Base-by-base conservation (phyloP, 2,113 vertebrate genomes). In the Trichomycterus rosablanca region DNA sequence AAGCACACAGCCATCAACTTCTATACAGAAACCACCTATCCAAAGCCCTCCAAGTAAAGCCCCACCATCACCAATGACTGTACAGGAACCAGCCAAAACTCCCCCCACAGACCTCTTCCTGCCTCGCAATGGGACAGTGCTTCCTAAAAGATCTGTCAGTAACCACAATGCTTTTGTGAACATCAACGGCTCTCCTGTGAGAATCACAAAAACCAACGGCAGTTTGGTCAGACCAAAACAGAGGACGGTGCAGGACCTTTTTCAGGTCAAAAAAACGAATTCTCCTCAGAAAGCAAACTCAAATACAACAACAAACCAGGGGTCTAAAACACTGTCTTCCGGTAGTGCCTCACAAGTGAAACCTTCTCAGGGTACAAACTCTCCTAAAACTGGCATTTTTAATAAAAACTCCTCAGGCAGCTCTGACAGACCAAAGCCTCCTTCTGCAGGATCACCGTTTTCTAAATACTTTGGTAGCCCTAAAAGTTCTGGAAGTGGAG, bases 161-260 rank as follows among this genome's bases (percentile, higher is more conserved):
- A 83, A 81, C 67, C 71, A 60, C 0, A 85, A 78, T 46, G 86
- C 63, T 20, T 90, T 90, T 7, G 63, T 82, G 72, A 91, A 73
- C n/a, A 22, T 87, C 49, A 74, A 65, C 1, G 90, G 89, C 1
- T 91, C 89, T 0, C 90, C 93, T 1, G 53, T 81, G 11, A 84
- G 79, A 76, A 78, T 85, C n/a, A 35, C 72, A 6, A 78, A 77
- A 71, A 48, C 65, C n/a, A 57, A 51, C 12, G 6, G 63, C 12
- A 10, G 67, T 22, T 22, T 23, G n/a, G 1, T 16, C 2, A 61
- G 24, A 23, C 22, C 35, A 10, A 78, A 49, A 28, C 85, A 86
- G 57, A 77, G 7, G 35, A 80, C 79, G 3, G 74, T 87, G 1
- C 58, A 61, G 7, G 74, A 82, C 3, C 74, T 87, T 1, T 84